Conservation (phyloP, 2,888 invertebrate species). For the Eurois occulta region DNA sequence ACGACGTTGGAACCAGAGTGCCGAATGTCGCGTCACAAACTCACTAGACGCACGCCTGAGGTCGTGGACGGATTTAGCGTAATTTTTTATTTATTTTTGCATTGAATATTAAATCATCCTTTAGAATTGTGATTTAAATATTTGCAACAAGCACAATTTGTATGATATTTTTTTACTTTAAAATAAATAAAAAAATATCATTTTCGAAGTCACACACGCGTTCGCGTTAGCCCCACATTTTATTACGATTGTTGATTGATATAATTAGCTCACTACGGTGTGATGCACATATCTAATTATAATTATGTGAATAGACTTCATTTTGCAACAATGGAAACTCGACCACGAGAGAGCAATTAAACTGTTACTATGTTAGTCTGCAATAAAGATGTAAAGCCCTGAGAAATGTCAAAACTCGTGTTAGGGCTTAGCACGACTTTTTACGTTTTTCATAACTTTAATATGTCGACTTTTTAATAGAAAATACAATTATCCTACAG, state of each 20-base stretch:
- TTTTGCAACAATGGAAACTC: constrained; percentile 28
- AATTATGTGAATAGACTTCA: constrained; percentile 20
- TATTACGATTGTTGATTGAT: constrained; percentile 6
- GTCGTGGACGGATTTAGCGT: neutral
- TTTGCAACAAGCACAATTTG: too few relatives aligned
- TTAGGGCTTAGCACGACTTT: neutral
- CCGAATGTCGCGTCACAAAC: neutral
- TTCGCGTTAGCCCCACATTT: neutral
- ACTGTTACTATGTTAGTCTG: neutral
- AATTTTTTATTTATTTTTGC: neutral
- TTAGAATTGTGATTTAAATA: neutral
- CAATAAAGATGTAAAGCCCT: neutral
- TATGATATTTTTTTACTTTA: too few relatives aligned
- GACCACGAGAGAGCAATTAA: neutral
- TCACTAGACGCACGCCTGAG: neutral
- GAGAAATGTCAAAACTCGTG: too few relatives aligned
- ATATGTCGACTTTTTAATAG: too few relatives aligned
- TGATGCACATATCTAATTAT: constrained; percentile 8
- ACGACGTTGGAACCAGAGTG: too few relatives aligned
- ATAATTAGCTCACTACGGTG: constrained; percentile 12
- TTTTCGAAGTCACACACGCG: neutral
- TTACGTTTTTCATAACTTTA: too few relatives aligned
- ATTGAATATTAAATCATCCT: neutral
- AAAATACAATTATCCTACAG: too few relatives aligned
- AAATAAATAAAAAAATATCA: neutral